Percentiles rank a stretch among this genome's conserved stretches.
Conservation (phyloP, 2,888 invertebrate species). For the Elysia crispata region DNA sequence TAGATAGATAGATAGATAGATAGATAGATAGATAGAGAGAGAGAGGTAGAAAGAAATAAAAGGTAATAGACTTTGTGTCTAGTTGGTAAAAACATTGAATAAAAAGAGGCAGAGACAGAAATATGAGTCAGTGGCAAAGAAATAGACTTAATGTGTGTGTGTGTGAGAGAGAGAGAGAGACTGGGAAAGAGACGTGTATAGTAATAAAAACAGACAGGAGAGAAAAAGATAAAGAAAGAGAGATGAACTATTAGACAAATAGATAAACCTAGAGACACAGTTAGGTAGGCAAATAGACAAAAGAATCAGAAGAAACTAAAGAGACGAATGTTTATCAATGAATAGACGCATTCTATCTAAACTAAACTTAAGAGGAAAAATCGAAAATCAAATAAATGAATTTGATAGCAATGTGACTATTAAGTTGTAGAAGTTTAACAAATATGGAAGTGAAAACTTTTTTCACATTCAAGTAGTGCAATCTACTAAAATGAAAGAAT, state of each 20-base stretch:
- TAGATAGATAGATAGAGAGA: background rate
- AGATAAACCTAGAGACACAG: background rate
- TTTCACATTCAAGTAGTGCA: too few relatives aligned
- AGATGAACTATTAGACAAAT: background rate
- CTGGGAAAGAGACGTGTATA: background rate
- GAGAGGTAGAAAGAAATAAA: background rate
- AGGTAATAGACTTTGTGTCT: background rate
- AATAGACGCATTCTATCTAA: too few relatives aligned
- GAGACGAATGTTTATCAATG: too few relatives aligned
- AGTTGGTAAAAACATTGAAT: background rate
- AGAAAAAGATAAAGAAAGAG: background rate
- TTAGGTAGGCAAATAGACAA: background rate
- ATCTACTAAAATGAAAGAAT: too few relatives aligned
- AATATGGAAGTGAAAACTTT: too few relatives aligned
- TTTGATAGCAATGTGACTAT: too few relatives aligned
- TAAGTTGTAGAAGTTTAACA: too few relatives aligned
- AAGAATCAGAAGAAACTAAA: too few relatives aligned
- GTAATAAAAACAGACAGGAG: background rate
- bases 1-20: background rate
- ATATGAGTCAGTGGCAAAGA: background rate
- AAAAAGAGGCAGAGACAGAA: slow-evolving; percentile 4
- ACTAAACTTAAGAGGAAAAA: too few relatives aligned
- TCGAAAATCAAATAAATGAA: too few relatives aligned
- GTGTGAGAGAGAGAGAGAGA: slow-evolving; percentile 1
- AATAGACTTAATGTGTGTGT: background rate